Evolutionary conservation across 2,888 invertebrate species (phyloP).

Genomic region (Apotomis turbidana): DNA sequence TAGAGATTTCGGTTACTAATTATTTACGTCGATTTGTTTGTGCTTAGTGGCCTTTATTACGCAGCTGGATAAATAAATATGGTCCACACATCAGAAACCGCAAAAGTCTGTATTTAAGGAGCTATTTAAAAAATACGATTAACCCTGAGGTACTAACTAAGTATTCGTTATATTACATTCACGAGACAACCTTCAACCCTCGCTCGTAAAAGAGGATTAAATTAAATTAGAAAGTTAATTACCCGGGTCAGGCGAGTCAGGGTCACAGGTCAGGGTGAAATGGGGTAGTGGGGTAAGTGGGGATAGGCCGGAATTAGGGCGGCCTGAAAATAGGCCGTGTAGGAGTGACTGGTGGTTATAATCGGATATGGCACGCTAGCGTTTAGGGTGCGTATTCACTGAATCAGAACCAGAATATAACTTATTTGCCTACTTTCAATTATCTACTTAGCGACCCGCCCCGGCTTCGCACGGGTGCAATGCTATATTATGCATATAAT

Average conservation of each 20-base stretch:
- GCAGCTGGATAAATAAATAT: no score
- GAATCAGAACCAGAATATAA: no score
- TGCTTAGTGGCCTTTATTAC: no score
- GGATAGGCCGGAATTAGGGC: slow-evolving; percentile 23
- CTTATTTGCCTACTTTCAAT: no score
- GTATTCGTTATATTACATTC: slow-evolving; percentile 6
- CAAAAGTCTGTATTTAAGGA: no score
- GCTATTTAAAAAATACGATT: neutral
- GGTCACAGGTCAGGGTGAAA: slow-evolving; percentile 24
- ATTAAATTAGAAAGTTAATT: slow-evolving; percentile 25
- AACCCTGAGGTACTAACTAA: neutral
- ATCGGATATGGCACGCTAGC: slow-evolving; percentile 1
- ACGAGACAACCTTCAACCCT: slow-evolving; percentile 31
- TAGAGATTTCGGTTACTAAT: no score
- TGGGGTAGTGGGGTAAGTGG: slow-evolving; percentile 7
- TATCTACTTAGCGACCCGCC: no score
- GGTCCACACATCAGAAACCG: no score
- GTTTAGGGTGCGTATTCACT: neutral
- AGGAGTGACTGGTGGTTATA: slow-evolving; percentile 12
- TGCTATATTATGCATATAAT: no score
- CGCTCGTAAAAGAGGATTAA: slow-evolving; percentile 27
- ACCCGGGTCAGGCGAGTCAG: slow-evolving; percentile 12
- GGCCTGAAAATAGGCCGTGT: slow-evolving; percentile 25
- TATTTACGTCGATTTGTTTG: no score
- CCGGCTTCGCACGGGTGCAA: no score